Evolutionary conservation across 2,113 vertebrate species (phyloP), one percentile per base, ranked within the genome.

Genomic region (Morone saxatilis): DNA sequence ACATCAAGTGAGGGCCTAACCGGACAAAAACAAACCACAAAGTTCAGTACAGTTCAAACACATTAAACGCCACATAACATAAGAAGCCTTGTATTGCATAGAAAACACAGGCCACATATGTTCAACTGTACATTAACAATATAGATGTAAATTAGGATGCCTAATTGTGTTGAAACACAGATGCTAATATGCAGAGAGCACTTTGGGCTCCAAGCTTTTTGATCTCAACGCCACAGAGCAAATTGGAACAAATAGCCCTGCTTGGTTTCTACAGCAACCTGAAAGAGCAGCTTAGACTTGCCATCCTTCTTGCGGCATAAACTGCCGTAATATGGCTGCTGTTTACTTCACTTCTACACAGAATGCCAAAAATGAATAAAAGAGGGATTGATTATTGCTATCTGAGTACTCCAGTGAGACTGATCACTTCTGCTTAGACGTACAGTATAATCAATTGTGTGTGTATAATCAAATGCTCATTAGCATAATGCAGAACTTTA

Each of bases 251-350:
- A 94, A 93, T 89, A 80, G 86, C 73, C 80, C 89, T n/a, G 76
- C 36, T 31, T 61, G 86, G 95, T 96, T 95, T 92, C 94, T 91
- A 92, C 50, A 86, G 92, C 93, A 95, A 95, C 94, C 83, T 69
- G 81, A 60, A 78, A 72, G 87, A 86, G 88, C 71, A 40, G 81
- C 82, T 88, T 76, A 81, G 71, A 61, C 78, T 63, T 53, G 53
- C 8, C 62, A 68, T 81, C 74, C 76, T 83, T 81, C 90, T 89
- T 60, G 75, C 16, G 54, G 83, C 51, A 65, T 86, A 84, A 63
- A 25, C 47, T 9, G 71, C 66, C 5, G 40, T 8, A 65, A 80
- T 82, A 83, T 76, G 76, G 77, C 70, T 45, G 71, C 75, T 41
- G 57, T 82, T 88, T 75, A 40, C 66, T 20, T 71, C 79, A 51